Evolutionary conservation across 2,888 invertebrate genomes (phyloP), one percentile per base, ranked within the genome.

Genomic region (Hypomecis punctinalis): DNA sequence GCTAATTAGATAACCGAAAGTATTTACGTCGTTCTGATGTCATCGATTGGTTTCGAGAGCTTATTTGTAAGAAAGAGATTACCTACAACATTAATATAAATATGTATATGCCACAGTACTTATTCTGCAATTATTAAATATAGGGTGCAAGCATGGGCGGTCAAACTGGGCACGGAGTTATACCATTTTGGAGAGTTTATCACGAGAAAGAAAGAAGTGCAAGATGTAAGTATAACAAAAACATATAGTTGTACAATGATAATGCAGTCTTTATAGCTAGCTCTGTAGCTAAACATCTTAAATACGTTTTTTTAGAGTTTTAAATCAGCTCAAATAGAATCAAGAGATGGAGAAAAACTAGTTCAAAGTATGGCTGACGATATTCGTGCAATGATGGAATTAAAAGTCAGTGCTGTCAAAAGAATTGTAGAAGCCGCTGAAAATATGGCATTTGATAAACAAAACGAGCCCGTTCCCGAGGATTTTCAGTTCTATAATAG

Each of bases 361-460:
- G 96, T 97, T 39, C 95, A 96, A 76, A 96, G 97, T 70, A 97
- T 98, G 93, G 96, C 97, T 8, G 95, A 96, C 72, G 96, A 97
- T 76, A 96, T 98, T 65, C 96, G 96, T 79, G 95, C 95, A 59
- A 97, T 98, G 96, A 96, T 98, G 96, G 96, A 96, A 71, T 94
- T 96, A 47, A 98, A 98, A 93, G 96, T 97, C 68, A 96, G 97
- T 74, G 97, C 98, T 8, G 97, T 98, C 39, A 95, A 95, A 92
- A 94, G 98, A 77, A 97, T 98, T 77, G 97, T 97, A 91, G 97
- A 98, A 84, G 96, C 96, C 6, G 98, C 98, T 0, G 97, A 98
- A 83, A 96, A 96, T 72, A 95, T 96, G 82, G 97, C 97, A 0
- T 93, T 96, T 70, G 92, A 92, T 69, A 93, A 92, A 80, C 93